Evolutionary conservation across 1,140 invertebrate species (phyloP), one percentile per base, ranked within the genome.

Genomic region (Macrosteles quadrilineatus): DNA sequence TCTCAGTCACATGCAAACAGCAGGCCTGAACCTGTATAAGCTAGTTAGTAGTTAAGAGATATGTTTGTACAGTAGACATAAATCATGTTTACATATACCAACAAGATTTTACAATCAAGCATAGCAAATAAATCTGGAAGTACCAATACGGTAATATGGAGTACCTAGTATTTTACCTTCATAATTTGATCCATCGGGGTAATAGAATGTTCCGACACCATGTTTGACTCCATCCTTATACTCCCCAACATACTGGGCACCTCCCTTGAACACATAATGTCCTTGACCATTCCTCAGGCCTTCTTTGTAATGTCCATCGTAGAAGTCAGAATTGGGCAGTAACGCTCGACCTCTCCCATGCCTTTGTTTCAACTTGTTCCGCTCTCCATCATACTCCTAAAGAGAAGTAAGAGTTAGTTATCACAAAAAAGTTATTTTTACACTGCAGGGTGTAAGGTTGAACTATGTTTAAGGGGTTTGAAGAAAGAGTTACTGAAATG

Each of bases 151-250:
- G n/a, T n/a, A n/a, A n/a, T n/a, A n/a, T n/a, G n/a, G n/a, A n/a
- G n/a, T n/a, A n/a, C n/a, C n/a, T n/a, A n/a, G n/a, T n/a, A n/a
- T n/a, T 30, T 59, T 32, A 69, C 67, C 67, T 59, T 69, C 40
- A 64, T 69, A 69, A 6, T 11, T 62, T 17, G 68, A 69, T 2
- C 68, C 68, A 64, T 69, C 68, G 3, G 68, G 68, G 25, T 69
- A 69, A 19, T 45, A 27, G 21, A 69, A 69, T 47, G 19, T 63
- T 3, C 68, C 68, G 9, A 25, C 21, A 29, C 68, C 68, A 64
- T 69, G 47, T 64, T 69, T 69, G 14, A 69, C 27, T 27, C 68
- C 68, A 1, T 63, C 29, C 11, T 59, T 45, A 19, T 69, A 69
- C 2, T 62, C 31, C n/a, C 68, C 68, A 25, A 45, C 45, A 31